Percentiles rank a stretch among this genome's conserved stretches.
Conservation (phyloP, 2,797 vertebrate species). For the Buphagus erythrorhynchus region DNA sequence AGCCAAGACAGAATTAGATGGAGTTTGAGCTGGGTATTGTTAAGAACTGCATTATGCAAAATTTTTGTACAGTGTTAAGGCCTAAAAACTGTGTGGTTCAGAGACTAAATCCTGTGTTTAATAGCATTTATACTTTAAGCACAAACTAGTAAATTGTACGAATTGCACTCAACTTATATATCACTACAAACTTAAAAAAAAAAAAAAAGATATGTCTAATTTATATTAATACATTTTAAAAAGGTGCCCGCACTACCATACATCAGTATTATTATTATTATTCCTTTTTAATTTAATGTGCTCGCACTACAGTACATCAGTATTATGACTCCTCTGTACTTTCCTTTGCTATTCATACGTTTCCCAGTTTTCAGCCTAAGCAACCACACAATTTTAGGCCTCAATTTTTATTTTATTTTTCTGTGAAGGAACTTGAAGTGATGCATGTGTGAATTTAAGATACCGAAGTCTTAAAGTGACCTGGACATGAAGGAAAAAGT, state of each 20-base stretch:
- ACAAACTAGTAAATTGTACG: slow-evolving; percentile 99
- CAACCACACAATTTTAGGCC: slow-evolving; percentile 98
- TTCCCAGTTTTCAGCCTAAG: slow-evolving; percentile 85
- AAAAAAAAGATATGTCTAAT: slow-evolving; percentile 96
- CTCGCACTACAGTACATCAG: slow-evolving; percentile 91
- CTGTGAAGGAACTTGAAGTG: slow-evolving; percentile 93
- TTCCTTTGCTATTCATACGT: slow-evolving; percentile 88
- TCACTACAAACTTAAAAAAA: slow-evolving; percentile 99
- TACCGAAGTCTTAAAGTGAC: slow-evolving; percentile 93
- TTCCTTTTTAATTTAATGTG: slow-evolving; percentile 89
- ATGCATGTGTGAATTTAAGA: slow-evolving; percentile 93
- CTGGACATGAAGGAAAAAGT: slow-evolving; percentile 91
- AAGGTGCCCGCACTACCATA: slow-evolving; percentile 91
- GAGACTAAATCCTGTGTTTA: slow-evolving; percentile 99
- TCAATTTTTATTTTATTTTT: slow-evolving; percentile 86
- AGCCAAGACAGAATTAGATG: slow-evolving; percentile 85
- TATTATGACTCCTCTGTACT: slow-evolving; percentile 88
- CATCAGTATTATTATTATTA: slow-evolving; percentile 89
- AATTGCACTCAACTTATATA: slow-evolving; percentile 99
- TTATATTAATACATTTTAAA: slow-evolving; percentile 99
- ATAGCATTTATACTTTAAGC: slow-evolving; percentile 99
- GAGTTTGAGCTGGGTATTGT: slow-evolving; percentile 90
- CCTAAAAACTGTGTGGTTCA: slow-evolving; percentile 99
- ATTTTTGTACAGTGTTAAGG: slow-evolving; percentile 99
- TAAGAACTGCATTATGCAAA: slow-evolving; percentile 99